These are phyloP conservation scores for Schrankia costaestrigalis DNA, from an alignment of 2,888 invertebrate genomes.

Conservation along the genomic window DNA sequence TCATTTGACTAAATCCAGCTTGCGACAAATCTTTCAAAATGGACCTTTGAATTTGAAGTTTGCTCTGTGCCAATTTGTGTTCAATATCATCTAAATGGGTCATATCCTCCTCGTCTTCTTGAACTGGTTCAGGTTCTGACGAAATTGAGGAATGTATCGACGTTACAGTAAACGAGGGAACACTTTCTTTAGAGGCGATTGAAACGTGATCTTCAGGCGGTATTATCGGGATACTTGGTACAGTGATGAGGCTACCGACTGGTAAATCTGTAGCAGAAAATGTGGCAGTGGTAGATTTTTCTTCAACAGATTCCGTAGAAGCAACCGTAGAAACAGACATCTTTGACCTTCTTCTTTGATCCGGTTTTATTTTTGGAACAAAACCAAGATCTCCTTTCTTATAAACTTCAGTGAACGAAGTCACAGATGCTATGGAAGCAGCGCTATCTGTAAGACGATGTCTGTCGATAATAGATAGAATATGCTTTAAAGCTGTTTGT, in stretches of 20 bases:
- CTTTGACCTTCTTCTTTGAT: constrained; percentile 1
- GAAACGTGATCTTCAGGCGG: constrained; percentile 39
- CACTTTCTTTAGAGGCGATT: constrained; percentile 49
- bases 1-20: no score
- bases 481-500: constrained; percentile 73
- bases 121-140: constrained; percentile 10
- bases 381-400: constrained; percentile 84
- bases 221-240: constrained; percentile 59
- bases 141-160: constrained; percentile 50
- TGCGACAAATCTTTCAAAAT: constrained; percentile 66
- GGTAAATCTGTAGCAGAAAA: constrained; percentile 40
- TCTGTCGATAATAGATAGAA: constrained; percentile 75
- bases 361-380: constrained; percentile 65
- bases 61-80: constrained; percentile 57
- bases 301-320: constrained; percentile 5
- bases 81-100: constrained; percentile 50
- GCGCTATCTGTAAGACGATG: constrained; percentile 56
- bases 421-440: constrained; percentile 67
- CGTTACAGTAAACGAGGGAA: constrained; percentile 55
- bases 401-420: constrained; percentile 79
- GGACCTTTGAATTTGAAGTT: constrained; percentile 61
- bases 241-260: constrained; percentile 54
- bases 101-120: constrained; percentile 34
- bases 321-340: background rate
- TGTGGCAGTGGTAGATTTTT: constrained; percentile 8